Evolutionary conservation across 1,140 invertebrate genomes (phyloP), one percentile per base, ranked within the genome.

Genomic region (Papilio polyxenes): DNA sequence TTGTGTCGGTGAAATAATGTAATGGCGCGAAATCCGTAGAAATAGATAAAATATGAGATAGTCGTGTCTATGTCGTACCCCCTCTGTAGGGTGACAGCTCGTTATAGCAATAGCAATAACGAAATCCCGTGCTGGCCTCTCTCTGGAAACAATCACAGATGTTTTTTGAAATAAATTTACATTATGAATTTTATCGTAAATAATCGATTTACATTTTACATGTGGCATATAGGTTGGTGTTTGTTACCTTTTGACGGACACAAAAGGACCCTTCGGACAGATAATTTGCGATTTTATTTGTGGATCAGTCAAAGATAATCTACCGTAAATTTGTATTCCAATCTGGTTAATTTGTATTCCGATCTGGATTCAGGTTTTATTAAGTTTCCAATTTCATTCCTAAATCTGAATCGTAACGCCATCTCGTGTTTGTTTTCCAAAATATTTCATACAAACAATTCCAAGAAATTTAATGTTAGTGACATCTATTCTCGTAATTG

Each of bases 11-110:
- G 84, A 85, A 83, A 85, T 85, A 85, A 85, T 83, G 83, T 83
- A 76, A 80, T 82, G 82, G 83, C 76, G 48, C 76, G 56, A 17
- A 56, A 85, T 77, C 81, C 75, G 74, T 79, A 59, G 82, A 82
- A 83, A 84, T 83, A 84, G 86, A 87, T 87, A 82, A 83, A 85
- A 77, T 81, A 74, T 76, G 76, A 84, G 83, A 87, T 85, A 87
- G 83, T 74, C 56, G 40, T 53, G 82, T 84, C 65, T 49, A 84
- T 81, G 82, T 83, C 75, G 15, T 20, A 17, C 48, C 53, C 83
- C 81, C 83, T 76, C n/a, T 80, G 80, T 81, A 51, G 65, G 51
- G 62, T 84, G 85, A 84, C 85, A 86, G 83, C 82, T 86, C 82
- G 85, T 86, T 86, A 86, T 51, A 80, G 72, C 74, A 72, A 74